Evolutionary conservation across 1,140 invertebrate species (phyloP).

Genomic region (Bombus cullumanus): DNA sequence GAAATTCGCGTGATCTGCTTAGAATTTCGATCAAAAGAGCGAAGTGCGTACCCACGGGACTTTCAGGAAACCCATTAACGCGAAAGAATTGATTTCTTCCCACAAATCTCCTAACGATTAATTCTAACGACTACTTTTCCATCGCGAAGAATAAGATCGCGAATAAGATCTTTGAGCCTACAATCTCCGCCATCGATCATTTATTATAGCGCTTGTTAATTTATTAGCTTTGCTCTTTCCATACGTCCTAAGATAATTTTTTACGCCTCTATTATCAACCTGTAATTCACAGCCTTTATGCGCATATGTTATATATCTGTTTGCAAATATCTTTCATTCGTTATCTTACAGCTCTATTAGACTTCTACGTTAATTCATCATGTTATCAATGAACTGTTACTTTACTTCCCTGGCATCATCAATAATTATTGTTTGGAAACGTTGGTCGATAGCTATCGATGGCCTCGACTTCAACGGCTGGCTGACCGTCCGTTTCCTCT

Average conservation of each 20-base stretch:
- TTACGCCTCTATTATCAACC: background rate
- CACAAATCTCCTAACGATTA: background rate
- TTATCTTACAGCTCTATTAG: background rate
- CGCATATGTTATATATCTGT: background rate
- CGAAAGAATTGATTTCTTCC: background rate
- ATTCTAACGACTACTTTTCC: background rate
- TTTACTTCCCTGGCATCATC: background rate
- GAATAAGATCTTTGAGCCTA: background rate
- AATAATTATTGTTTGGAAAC: background rate
- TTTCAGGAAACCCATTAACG: background rate
- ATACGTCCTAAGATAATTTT: background rate
- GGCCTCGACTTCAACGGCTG: slow-evolving; percentile 43
- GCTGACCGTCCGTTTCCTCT: slow-evolving; percentile 44
- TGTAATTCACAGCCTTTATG: background rate
- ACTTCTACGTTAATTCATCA: background rate
- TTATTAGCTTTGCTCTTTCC: background rate
- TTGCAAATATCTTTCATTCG: too few relatives aligned
- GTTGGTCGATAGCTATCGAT: background rate
- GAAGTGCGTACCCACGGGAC: background rate
- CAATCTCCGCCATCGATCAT: background rate
- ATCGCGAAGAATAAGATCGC: too few relatives aligned
- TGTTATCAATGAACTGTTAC: background rate
- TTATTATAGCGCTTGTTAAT: background rate
- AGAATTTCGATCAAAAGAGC: background rate
- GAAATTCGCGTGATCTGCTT: background rate